Conservation (phyloP, 1,140 invertebrate species). For the Lepeophtheirus salmonis region DNA sequence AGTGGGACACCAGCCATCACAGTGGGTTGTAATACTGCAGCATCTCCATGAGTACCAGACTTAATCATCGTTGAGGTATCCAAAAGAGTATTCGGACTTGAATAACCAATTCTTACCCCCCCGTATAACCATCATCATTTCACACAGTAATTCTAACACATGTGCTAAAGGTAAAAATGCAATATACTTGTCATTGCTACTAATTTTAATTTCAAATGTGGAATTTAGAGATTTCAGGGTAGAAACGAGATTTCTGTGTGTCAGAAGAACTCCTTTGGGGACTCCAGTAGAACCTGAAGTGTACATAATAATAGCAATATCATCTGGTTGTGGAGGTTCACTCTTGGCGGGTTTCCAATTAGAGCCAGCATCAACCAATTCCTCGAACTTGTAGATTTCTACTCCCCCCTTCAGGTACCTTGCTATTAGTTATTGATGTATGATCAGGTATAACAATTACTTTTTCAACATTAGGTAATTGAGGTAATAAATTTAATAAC, state of each 20-base stretch:
- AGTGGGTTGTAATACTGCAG: constrained; percentile 24
- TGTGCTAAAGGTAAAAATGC: constrained; percentile 26
- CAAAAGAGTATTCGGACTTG: constrained; percentile 8
- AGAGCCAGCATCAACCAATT: neutral
- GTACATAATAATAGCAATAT: constrained; percentile 32
- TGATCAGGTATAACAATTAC: neutral
- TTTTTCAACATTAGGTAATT: constrained; percentile 18
- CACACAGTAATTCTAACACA: constrained; percentile 23
- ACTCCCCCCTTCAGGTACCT: neutral
- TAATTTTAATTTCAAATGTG: neutral
- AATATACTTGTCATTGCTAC: constrained; percentile 23
- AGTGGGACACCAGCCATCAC: constrained; percentile 38
- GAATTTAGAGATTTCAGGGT: constrained; percentile 17
- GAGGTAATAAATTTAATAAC: constrained; percentile 19
- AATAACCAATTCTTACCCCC: constrained; percentile 23
- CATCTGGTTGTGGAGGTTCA: constrained; percentile 15
- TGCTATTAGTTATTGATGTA: neutral
- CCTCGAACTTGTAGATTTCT: neutral
- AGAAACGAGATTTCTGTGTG: constrained; percentile 22
- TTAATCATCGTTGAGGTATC: constrained; percentile 20
- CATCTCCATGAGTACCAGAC: constrained; percentile 24
- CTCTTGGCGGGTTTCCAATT: neutral
- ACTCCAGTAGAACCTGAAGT: constrained; percentile 36
- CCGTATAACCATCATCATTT: constrained; percentile 22
- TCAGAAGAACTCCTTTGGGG: constrained; percentile 41